Percentiles rank a stretch among this genome's conserved stretches.
Evolutionary conservation across 2,888 invertebrate genomes (phyloP).

Genomic region (Euplexia lucipara): DNA sequence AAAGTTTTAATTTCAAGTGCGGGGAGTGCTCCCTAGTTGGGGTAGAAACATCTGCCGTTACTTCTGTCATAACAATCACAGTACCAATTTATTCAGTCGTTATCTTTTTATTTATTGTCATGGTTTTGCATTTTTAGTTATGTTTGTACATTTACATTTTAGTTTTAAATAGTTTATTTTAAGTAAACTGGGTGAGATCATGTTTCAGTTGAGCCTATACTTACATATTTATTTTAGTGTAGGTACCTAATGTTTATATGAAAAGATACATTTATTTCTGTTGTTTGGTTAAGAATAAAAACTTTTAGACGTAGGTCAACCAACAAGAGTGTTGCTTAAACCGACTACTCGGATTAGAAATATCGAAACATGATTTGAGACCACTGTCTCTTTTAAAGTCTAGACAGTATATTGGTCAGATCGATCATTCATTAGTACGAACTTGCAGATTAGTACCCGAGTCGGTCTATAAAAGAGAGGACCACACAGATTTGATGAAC

Average conservation of each 20-base stretch:
- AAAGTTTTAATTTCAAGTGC: slow-evolving; percentile 68
- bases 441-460: too few relatives aligned
- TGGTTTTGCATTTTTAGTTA: slow-evolving; percentile 20
- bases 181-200: not conserved
- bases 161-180: slow-evolving; percentile 1
- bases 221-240: not conserved
- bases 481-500: too few relatives aligned
- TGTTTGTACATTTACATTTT: too few relatives aligned
- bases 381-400: too few relatives aligned
- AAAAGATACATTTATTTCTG: not conserved
- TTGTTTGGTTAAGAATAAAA: too few relatives aligned
- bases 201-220: not conserved
- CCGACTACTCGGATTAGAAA: too few relatives aligned
- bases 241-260: not conserved
- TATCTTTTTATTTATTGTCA: slow-evolving; percentile 30
- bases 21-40: slow-evolving; percentile 15
- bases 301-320: too few relatives aligned
- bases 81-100: slow-evolving; percentile 42
- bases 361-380: too few relatives aligned
- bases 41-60: slow-evolving; percentile 50
- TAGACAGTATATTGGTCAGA: too few relatives aligned
- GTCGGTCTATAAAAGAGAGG: too few relatives aligned
- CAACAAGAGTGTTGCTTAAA: too few relatives aligned
- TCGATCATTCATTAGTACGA: too few relatives aligned
- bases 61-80: slow-evolving; percentile 37